phyloP scores from a whole-genome alignment of 2,113 vertebrate genomes.

The Hippolais icterina region DNA sequence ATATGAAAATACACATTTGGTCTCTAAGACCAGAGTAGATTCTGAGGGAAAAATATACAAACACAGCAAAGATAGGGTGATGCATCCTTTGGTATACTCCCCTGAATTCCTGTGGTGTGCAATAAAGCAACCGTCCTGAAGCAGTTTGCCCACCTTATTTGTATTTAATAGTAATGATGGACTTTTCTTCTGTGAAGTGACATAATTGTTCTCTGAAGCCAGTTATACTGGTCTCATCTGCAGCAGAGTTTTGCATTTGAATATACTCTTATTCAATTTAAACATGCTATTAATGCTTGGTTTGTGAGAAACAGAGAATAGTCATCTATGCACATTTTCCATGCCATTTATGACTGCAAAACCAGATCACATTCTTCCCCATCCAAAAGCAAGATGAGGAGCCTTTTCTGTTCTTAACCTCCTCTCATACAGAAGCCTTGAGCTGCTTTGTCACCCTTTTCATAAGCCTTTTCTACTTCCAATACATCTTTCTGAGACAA shows the following conservation, averaged over 20 bases:
- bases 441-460: not conserved
- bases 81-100: fast-evolving
- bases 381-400: not conserved
- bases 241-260: not conserved
- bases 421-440: not conserved
- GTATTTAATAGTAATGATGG: not conserved
- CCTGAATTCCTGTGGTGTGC: not conserved
- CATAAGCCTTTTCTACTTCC: not conserved
- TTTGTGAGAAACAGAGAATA: not conserved
- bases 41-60: not conserved
- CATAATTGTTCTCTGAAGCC: not conserved
- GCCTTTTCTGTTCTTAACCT: not conserved
- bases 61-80: not conserved
- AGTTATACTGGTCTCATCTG: not conserved
- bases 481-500: not conserved
- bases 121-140: not conserved
- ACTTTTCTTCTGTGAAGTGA: not conserved
- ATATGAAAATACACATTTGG: not conserved
- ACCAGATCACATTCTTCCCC: not conserved
- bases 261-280: not conserved
- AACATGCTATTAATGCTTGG: not conserved
- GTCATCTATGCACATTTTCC: not conserved
- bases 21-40: not conserved
- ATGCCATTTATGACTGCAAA: not conserved
- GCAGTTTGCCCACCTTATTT: not conserved